These are phyloP conservation scores for Leptura quadrifasciata DNA, from an alignment of 2,888 invertebrate genomes.

Conservation along the genomic window DNA sequence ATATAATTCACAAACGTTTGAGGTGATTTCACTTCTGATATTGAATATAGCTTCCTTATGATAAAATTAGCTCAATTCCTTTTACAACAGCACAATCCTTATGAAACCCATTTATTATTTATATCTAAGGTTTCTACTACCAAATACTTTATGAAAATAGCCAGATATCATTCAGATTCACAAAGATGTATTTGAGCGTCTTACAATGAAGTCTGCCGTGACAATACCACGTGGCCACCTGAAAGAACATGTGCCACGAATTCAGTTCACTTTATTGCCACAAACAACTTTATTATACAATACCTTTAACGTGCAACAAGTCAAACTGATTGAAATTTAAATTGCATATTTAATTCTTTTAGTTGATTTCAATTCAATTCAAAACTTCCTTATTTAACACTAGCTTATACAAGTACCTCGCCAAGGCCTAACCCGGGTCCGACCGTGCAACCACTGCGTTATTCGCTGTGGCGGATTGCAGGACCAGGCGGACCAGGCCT, in stretches of 20 bases:
- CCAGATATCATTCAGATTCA: neutral
- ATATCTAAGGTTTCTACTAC: neutral
- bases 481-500: too few species aligned
- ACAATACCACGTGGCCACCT: conserved; percentile 38
- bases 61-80: neutral
- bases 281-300: conserved; percentile 31
- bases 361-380: too few species aligned
- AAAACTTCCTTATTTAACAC: too few species aligned
- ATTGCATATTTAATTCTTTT: too few species aligned
- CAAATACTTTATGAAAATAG: conserved; percentile 1
- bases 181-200: neutral
- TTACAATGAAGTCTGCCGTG: neutral
- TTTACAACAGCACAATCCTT: neutral
- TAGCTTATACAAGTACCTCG: too few species aligned
- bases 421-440: too few species aligned
- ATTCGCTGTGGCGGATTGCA: too few species aligned
- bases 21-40: neutral
- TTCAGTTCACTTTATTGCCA: neutral
- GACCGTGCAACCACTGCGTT: too few species aligned
- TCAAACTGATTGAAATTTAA: too few species aligned
- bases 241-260: conserved; percentile 42
- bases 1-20: too few species aligned
- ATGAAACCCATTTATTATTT: neutral
- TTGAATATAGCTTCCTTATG: neutral
- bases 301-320: neutral